These are phyloP conservation scores for Aplysia californica DNA, from an alignment of 1,140 invertebrate genomes.

Conservation along the genomic window DNA sequence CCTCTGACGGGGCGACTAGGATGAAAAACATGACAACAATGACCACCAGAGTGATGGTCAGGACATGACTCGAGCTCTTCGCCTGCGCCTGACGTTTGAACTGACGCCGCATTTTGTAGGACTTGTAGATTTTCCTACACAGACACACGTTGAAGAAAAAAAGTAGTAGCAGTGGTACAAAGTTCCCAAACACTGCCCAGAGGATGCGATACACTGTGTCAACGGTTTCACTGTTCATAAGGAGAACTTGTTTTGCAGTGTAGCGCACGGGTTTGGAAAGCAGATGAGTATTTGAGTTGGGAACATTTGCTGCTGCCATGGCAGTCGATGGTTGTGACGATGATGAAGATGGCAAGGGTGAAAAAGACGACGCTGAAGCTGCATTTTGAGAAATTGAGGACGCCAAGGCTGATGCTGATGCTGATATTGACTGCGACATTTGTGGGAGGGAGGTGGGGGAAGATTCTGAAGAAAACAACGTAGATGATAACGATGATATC, in stretches of 20 bases:
- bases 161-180: constrained; percentile 59
- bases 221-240: constrained; percentile 36
- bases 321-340: neutral
- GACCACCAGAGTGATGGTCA: constrained; percentile 62
- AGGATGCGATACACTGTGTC: constrained; percentile 57
- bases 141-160: constrained; percentile 61
- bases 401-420: no score
- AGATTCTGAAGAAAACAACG: no score
- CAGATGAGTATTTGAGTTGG: no score
- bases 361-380: no score
- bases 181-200: constrained; percentile 64
- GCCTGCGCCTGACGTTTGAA: constrained; percentile 41
- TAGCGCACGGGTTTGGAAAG: constrained; percentile 21
- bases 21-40: constrained; percentile 65
- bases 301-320: neutral
- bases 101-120: constrained; percentile 56
- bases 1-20: constrained; percentile 63
- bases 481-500: no score
- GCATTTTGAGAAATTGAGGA: no score
- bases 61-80: constrained; percentile 44
- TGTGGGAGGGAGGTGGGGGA: no score
- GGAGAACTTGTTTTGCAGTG: constrained; percentile 27
- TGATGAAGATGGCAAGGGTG: neutral
- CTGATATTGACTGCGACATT: no score
- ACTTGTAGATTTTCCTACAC: constrained; percentile 59